Evolutionary conservation across 2,797 vertebrate species (phyloP), one percentile per base, ranked within the genome.

Genomic region (Selene dorsalis): DNA sequence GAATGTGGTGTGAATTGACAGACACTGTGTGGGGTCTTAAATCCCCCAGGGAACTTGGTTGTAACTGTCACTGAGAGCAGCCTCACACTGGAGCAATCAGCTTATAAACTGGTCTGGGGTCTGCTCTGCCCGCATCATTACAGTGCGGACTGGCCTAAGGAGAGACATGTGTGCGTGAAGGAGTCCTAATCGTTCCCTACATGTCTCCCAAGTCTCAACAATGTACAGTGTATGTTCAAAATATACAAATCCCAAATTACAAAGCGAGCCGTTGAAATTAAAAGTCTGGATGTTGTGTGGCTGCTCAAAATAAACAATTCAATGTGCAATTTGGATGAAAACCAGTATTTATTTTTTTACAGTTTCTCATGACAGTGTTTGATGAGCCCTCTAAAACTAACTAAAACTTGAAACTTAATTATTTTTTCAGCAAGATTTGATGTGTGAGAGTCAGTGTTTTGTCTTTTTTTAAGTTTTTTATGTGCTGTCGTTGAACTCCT

Each of bases 11-110:
- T 69, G 69, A 68, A 68, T 20, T 64, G 63, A 62, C 52, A 64
- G 79, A 53, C 60, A 0, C 72, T 13, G 28, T 76, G 86, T 82
- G 85, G 70, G 75, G 84, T 85, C 85, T 62, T 71, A 73, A 82
- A 85, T 72, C 84, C 74, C 14, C 28, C 52, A 35, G 18, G 57
- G 53, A 35, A 64, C 57, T 45, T 24, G 4, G 69, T 52, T 70
- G 62, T 43, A 47, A 63, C 74, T 63, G 77, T 69, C 84, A 65
- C 74, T 64, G 56, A 47, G 9, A 45, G 61, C 72, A 43, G 64
- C 45, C 63, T 73, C 65, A 56, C 50, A 9, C 68, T 53, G 75
- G 52, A 75, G 38, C 71, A 84, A 83, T 84, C 82, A 17, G 73
- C 71, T 75, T 82, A 67, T 77, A 39, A 75, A 50, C 57, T 76